Conservation (phyloP, 1,140 invertebrate species). For the Triops longicaudatus region DNA sequence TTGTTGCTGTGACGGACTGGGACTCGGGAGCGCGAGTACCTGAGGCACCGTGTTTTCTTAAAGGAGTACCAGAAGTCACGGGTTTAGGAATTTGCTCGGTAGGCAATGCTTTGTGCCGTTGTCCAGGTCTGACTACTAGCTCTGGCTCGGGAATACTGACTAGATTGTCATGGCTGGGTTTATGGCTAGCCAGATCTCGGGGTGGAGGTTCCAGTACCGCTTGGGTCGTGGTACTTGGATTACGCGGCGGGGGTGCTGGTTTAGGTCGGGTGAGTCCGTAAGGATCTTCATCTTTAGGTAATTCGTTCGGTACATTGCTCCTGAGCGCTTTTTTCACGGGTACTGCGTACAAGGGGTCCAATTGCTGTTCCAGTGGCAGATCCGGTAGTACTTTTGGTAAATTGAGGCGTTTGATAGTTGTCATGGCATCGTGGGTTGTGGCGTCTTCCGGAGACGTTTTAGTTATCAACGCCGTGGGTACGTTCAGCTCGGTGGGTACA, state of each 20-base stretch:
- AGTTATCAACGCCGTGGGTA: constrained; percentile 24
- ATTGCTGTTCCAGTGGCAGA: constrained; percentile 42
- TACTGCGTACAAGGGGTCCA: constrained; percentile 23
- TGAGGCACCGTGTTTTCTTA: not conserved
- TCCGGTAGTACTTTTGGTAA: constrained; percentile 74
- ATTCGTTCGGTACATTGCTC: not conserved
- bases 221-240: constrained; percentile 8
- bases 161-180: not conserved
- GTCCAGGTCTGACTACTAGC: constrained; percentile 29
- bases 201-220: not conserved
- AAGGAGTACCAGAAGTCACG: not conserved
- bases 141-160: constrained; percentile 21
- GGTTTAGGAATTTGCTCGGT: not conserved
- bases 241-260: constrained; percentile 18
- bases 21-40: not conserved
- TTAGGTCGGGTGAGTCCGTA: not conserved
- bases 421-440: constrained; percentile 57
- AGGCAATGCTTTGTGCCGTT: constrained; percentile 31
- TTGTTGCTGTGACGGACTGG: not conserved
- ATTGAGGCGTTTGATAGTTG: constrained; percentile 61
- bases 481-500: constrained; percentile 36
- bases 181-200: not conserved
- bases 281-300: not conserved
- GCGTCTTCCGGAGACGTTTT: constrained; percentile 35
- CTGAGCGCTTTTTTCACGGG: constrained; percentile 12